Percentiles rank a stretch among this genome's conserved stretches.
Evolutionary conservation across 2,888 invertebrate genomes (phyloP).

Genomic region (Bunonema sp.): DNA sequence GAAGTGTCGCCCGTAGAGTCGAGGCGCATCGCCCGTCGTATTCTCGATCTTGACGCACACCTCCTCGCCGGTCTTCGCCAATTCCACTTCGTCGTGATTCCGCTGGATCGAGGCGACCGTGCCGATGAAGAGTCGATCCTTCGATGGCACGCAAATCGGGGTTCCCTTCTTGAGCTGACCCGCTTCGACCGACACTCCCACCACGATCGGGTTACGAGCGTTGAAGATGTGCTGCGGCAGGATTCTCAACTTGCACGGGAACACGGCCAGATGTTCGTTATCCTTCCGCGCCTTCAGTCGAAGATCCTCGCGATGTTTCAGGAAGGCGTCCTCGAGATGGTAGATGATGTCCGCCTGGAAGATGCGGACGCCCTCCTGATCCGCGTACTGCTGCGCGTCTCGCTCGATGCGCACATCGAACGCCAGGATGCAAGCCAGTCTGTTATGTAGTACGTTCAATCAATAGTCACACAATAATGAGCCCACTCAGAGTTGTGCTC

Average conservation of each 20-base stretch:
- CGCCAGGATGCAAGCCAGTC: conserved; percentile 89
- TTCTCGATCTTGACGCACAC: conserved; percentile 74
- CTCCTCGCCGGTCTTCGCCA: conserved; percentile 70
- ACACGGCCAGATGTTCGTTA: conserved; percentile 87
- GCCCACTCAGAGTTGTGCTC: conserved; percentile 74
- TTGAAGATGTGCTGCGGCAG: conserved; percentile 84
- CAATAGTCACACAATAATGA: neutral
- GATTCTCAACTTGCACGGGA: conserved; percentile 78
- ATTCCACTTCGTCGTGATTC: conserved; percentile 83
- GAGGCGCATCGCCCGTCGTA: conserved; percentile 89
- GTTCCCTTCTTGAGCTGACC: conserved; percentile 89
- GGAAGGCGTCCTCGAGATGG: conserved; percentile 90
- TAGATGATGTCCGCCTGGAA: conserved; percentile 97
- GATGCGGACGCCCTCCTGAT: conserved; percentile 77
- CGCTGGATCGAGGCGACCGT: conserved; percentile 81
- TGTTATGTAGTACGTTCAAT: no score
- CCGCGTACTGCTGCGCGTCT: conserved; percentile 93
- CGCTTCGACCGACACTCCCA: conserved; percentile 83
- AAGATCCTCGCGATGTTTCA: conserved; percentile 59
- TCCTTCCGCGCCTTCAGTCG: conserved; percentile 79
- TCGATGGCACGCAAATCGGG: conserved; percentile 85
- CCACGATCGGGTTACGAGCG: conserved; percentile 86
- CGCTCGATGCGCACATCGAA: conserved; percentile 86
- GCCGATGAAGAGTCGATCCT: conserved; percentile 82
- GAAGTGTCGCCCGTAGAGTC: conserved; percentile 95